Conservation (phyloP, 2,797 vertebrate species). For the Sparus aurata region DNA sequence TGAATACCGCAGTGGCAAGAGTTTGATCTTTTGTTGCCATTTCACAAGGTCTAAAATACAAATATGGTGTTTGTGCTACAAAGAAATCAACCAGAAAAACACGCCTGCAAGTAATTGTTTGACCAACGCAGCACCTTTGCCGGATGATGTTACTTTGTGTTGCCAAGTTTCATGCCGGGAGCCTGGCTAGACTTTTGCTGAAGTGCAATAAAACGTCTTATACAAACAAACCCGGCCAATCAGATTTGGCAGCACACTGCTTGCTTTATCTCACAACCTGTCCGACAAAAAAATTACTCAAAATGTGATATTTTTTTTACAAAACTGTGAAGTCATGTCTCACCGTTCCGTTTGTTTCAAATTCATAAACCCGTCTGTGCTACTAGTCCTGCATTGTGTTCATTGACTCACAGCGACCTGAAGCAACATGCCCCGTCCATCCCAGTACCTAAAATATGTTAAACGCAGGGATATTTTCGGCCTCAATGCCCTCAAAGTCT, state of each 20-base stretch:
- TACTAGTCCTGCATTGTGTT: background rate
- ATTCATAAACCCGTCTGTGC: background rate
- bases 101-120: too few relatives aligned
- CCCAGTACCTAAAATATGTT: background rate
- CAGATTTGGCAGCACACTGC: background rate
- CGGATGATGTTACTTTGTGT: too few relatives aligned
- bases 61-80: too few relatives aligned
- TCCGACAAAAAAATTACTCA: too few relatives aligned
- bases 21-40: too few relatives aligned
- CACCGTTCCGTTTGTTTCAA: background rate
- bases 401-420: background rate
- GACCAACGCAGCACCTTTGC: too few relatives aligned
- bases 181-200: background rate
- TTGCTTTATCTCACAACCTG: too few relatives aligned
- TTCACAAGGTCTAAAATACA: too few relatives aligned
- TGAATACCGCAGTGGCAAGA: too few relatives aligned
- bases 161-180: too few relatives aligned
- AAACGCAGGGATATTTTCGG: background rate
- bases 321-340: background rate
- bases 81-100: too few relatives aligned
- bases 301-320: background rate
- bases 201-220: background rate
- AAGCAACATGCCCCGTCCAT: background rate
- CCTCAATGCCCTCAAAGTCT: background rate
- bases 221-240: background rate